Percentiles rank a stretch among this genome's conserved stretches.
Evolutionary conservation across 2,113 vertebrate genomes (phyloP).

Genomic region (Amphiprion ocellaris): DNA sequence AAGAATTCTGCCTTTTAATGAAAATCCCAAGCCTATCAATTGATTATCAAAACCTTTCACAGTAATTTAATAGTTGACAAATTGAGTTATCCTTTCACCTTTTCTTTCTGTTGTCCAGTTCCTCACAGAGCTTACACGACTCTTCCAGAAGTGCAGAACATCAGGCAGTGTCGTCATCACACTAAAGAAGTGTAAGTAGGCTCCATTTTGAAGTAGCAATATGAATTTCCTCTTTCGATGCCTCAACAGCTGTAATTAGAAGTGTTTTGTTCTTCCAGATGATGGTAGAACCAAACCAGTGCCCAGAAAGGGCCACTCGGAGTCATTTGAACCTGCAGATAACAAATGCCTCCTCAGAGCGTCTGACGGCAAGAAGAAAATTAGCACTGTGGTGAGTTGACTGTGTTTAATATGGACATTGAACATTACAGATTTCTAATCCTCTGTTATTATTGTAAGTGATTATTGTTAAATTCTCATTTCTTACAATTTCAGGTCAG

Average conservation of each 20-base stretch:
- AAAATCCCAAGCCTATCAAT: too few species aligned
- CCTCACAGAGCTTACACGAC: conserved; percentile 95
- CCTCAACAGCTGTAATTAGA: neutral
- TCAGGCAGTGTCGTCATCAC: conserved; percentile 97
- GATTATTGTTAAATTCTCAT: neutral
- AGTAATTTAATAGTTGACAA: too few species aligned
- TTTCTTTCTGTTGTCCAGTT: conserved; percentile 85
- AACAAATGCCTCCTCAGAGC: conserved; percentile 98
- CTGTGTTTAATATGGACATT: neutral
- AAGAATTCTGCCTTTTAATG: too few species aligned
- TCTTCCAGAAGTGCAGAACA: conserved; percentile 96
- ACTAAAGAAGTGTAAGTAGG: conserved; percentile 94
- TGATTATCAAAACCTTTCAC: too few species aligned
- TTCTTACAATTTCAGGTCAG: conserved; percentile 87
- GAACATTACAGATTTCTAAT: neutral
- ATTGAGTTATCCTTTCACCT: too few species aligned
- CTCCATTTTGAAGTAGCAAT: neutral
- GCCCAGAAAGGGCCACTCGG: conserved; percentile 91
- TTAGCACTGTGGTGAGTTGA: conserved; percentile 95
- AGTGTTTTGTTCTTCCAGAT: conserved; percentile 80
- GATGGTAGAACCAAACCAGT: conserved; percentile 96
- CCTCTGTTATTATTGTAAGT: neutral
- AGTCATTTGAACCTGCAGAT: conserved; percentile 92
- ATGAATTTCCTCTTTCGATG: neutral
- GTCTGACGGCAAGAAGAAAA: conserved; percentile 97